Conservation (phyloP, 2,888 invertebrate species). For the Zootermopsis nevadensis region DNA sequence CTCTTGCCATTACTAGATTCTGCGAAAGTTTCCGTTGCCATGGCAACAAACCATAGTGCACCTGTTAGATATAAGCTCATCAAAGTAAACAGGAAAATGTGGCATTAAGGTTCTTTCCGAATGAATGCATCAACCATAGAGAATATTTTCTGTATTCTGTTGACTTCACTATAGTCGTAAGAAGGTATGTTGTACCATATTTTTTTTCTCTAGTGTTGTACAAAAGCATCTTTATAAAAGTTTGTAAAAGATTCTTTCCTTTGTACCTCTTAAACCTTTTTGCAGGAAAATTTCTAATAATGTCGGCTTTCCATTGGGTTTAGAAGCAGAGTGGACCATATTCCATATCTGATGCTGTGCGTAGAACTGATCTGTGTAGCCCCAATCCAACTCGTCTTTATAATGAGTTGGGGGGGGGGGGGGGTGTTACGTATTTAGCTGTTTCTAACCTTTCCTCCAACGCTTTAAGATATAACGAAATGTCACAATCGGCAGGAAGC, state of each 20-base stretch:
- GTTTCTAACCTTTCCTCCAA: too few relatives aligned
- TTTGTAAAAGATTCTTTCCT: background rate
- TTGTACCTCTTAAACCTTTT: background rate
- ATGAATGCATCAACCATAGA: background rate
- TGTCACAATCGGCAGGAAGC: too few relatives aligned
- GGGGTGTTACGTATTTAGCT: too few relatives aligned
- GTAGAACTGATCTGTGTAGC: too few relatives aligned
- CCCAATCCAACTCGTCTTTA: too few relatives aligned
- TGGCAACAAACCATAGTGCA: background rate
- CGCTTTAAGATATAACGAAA: too few relatives aligned
- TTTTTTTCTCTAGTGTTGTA: background rate
- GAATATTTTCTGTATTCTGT: background rate
- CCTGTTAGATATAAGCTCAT: background rate
- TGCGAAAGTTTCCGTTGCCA: background rate
- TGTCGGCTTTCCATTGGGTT: too few relatives aligned
- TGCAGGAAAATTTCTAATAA: background rate
- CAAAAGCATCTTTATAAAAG: background rate
- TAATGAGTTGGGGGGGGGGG: too few relatives aligned
- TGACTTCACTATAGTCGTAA: background rate
- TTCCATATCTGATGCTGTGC: too few relatives aligned
- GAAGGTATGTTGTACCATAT: background rate
- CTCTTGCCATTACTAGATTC: background rate
- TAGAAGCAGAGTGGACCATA: too few relatives aligned
- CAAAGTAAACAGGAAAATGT: background rate
- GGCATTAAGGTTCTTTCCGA: background rate